Evolutionary conservation across 2,113 vertebrate genomes (phyloP), one percentile per base, ranked within the genome.

Genomic region (Sorex fumeus): DNA sequence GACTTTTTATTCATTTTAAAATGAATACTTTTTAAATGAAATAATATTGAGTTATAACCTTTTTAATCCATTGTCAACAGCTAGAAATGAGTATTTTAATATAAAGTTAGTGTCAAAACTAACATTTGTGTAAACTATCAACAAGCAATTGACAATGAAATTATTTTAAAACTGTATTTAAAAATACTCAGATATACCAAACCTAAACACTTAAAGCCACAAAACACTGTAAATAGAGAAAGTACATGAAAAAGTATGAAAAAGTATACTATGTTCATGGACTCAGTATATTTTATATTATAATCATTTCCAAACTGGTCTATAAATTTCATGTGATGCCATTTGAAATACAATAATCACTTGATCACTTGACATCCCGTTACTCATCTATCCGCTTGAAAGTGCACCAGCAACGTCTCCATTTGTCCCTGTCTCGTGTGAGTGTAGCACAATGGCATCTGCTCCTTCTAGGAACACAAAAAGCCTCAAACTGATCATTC

Each of bases 191-290:
- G 4, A 75, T 69, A 18, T 87, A 11, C 3, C 77, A 85, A 40
- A 64, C 19, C 4, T 34, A 1, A 91, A 79, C 7, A 83, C 43
- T 66, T 76, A 60, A 88, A 81, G 81, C 2, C 64, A 32, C 47
- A 81, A 66, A 66, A 53, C 62, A 87, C 45, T 57, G n/a, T 16
- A 84, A 90, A 87, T n/a, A n/a, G 28, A 57, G 13, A 87, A 72
- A 93, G n/a, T 60, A n/a, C n/a, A n/a, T 72, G 90, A 93, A 30
- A 67, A 80, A 78, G 84, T 84, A 87, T 53, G 40, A 67, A 15
- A 11, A 23, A 8, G 16, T 25, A 53, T 13, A 72, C 30, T 47
- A 45, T 79, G 21, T 40, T 92, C 19, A 36, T 50, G 23, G 19
- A 78, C 10, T 30, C 32, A 70, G 8, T 50, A 72, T 66, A 64